These are phyloP conservation scores for Dreissena rostriformis DNA, from an alignment of 1,140 invertebrate species.

Conservation along the genomic window DNA sequence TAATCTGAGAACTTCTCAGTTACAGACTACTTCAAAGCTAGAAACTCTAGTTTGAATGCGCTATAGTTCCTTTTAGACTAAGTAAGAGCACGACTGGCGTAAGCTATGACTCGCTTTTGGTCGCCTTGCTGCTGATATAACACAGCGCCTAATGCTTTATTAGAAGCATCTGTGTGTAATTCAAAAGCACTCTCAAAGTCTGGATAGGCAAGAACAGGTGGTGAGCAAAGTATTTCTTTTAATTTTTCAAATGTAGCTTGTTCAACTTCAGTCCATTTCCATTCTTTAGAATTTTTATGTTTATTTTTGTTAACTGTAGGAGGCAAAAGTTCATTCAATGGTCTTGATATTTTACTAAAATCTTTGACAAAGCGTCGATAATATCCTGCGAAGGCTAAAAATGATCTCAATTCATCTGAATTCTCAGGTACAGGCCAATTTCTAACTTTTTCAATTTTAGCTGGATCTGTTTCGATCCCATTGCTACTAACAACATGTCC, in stretches of 20 bases:
- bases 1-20: slow-evolving; percentile 54
- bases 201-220: slow-evolving; percentile 62
- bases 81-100: slow-evolving; percentile 42
- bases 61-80: slow-evolving; percentile 55
- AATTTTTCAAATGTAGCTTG: slow-evolving; percentile 58
- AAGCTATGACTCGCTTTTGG: slow-evolving; percentile 57
- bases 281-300: background rate
- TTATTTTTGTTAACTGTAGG: slow-evolving; percentile 29
- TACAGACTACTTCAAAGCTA: slow-evolving; percentile 45
- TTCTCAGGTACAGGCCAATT: slow-evolving; percentile 65
- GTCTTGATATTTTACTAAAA: slow-evolving; percentile 63
- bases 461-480: slow-evolving; percentile 63
- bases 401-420: slow-evolving; percentile 65
- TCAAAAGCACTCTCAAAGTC: slow-evolving; percentile 57
- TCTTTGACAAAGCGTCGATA: slow-evolving; percentile 60
- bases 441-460: slow-evolving; percentile 67
- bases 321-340: slow-evolving; percentile 52
- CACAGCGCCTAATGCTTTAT: slow-evolving; percentile 68
- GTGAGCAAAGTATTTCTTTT: slow-evolving; percentile 52
- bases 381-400: slow-evolving; percentile 66
- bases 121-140: slow-evolving; percentile 65
- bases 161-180: slow-evolving; percentile 62
- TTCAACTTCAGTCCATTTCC: slow-evolving; percentile 36
- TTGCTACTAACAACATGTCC: slow-evolving; percentile 65
- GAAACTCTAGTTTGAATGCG: slow-evolving; percentile 42